Percentiles rank a stretch among this genome's conserved stretches.
Evolutionary conservation across 2,888 invertebrate species (phyloP).

Genomic region (Hyposoter dolosus): DNA sequence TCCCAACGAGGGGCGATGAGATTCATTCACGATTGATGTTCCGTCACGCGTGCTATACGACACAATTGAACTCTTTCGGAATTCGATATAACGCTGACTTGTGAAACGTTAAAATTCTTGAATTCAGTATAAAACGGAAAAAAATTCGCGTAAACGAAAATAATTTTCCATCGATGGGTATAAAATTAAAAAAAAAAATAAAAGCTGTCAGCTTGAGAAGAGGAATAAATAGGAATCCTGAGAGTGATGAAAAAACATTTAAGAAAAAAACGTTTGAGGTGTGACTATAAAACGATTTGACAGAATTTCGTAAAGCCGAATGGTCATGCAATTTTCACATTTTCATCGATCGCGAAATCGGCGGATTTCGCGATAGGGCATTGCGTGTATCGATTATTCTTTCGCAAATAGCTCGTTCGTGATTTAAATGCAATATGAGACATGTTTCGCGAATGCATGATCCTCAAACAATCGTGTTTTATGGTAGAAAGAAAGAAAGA

Average conservation of each 20-base stretch:
- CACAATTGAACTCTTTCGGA: conserved; percentile 11
- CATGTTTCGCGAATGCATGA: conserved; percentile 65
- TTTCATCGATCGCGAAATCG: conserved; percentile 12
- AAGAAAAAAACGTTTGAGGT: no score
- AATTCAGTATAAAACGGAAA: neutral
- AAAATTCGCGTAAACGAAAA: conserved; percentile 1
- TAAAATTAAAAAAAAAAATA: neutral
- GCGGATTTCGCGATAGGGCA: conserved; percentile 55
- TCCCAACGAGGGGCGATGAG: neutral
- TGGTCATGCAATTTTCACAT: neutral
- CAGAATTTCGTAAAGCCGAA: neutral
- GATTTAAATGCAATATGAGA: conserved; percentile 41
- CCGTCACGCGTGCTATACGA: neutral
- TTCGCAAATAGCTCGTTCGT: conserved; percentile 5
- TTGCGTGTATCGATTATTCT: conserved; percentile 51
- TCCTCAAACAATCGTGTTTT: conserved; percentile 60
- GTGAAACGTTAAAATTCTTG: neutral
- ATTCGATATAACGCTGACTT: conserved; percentile 1
- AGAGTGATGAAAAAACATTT: no score
- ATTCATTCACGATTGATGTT: conserved; percentile 34
- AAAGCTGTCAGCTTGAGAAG: neutral
- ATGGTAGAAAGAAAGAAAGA: conserved; percentile 72
- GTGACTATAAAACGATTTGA: neutral
- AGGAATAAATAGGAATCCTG: no score
- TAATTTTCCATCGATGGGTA: neutral